These are phyloP conservation scores for Scylla paramamosain DNA, from an alignment of 1,140 invertebrate species.

Conservation along the genomic window DNA sequence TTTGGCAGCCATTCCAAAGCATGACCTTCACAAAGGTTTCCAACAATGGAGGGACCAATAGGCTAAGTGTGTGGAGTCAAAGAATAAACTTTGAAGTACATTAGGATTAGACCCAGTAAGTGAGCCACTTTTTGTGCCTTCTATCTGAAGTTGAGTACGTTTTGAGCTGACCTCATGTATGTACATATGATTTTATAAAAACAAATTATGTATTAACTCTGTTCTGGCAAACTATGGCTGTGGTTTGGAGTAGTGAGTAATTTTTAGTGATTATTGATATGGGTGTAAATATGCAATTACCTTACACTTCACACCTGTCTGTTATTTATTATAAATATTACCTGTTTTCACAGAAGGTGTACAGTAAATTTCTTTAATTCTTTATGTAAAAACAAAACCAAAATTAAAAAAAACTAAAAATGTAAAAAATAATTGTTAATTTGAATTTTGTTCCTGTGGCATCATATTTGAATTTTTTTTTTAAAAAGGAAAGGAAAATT, in stretches of 20 bases:
- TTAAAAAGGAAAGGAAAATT: not conserved
- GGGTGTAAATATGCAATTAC: not conserved
- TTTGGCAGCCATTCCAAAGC: too few relatives aligned
- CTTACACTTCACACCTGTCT: not conserved
- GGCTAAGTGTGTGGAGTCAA: too few relatives aligned
- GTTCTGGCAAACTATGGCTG: not conserved
- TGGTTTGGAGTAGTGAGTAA: constrained; percentile 13
- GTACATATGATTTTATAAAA: too few relatives aligned
- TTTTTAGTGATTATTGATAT: not conserved
- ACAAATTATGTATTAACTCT: too few relatives aligned
- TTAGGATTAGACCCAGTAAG: too few relatives aligned
- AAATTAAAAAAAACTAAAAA: too few relatives aligned
- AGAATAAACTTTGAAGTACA: too few relatives aligned
- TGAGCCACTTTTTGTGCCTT: too few relatives aligned
- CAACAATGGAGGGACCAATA: too few relatives aligned
- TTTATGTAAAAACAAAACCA: not conserved
- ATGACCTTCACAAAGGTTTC: too few relatives aligned
- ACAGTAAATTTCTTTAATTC: not conserved
- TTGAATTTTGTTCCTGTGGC: not conserved
- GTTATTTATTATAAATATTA: not conserved
- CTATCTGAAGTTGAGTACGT: too few relatives aligned
- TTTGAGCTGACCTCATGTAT: too few relatives aligned
- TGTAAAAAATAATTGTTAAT: not conserved
- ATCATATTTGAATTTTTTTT: not conserved
- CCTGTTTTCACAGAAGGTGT: not conserved